Evolutionary conservation across 2,113 vertebrate species (phyloP).

Genomic region (Nesospiza acunhae): DNA sequence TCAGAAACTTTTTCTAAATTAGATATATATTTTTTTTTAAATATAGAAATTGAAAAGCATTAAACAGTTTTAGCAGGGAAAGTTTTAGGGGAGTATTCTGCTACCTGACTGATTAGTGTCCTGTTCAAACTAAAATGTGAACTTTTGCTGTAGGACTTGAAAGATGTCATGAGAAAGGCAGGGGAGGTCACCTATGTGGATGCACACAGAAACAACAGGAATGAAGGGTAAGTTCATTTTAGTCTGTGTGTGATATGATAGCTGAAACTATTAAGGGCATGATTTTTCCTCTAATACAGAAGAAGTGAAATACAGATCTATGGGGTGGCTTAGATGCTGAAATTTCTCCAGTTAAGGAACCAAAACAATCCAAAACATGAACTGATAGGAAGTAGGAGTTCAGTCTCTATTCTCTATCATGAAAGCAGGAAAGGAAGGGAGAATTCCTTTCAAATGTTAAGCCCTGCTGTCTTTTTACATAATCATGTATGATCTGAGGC

Average conservation of each 20-base stretch:
- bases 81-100: not conserved
- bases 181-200: conserved; percentile 94
- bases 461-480: not conserved
- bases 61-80: not conserved
- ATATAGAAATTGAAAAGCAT: not conserved
- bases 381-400: not conserved
- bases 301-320: not conserved
- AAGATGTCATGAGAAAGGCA: conserved; percentile 94
- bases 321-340: not conserved
- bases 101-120: not conserved
- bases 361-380: not conserved
- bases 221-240: conserved; percentile 82
- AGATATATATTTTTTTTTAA: not conserved
- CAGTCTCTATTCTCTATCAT: not conserved
- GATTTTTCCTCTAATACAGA: not conserved
- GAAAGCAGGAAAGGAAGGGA: not conserved
- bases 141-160: conserved; percentile 84
- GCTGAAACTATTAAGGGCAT: not conserved
- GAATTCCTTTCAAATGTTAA: not conserved
- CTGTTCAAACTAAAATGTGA: conserved; percentile 37
- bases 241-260: not conserved
- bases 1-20: not conserved
- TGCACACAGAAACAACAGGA: conserved; percentile 90
- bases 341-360: not conserved
- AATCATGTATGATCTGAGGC: not conserved